Conservation (phyloP, 2,113 vertebrate genomes). For the Sus scrofa region T2T-Sscrofa CM000824.6:89487501-89488000, state of each 20-base stretch:
- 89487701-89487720: neutral
- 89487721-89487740: neutral
- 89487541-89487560: rapidly evolving
- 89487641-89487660: neutral
- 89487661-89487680: neutral
- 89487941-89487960: neutral
- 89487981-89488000: neutral
- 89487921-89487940: neutral
- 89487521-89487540: neutral
- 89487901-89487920: neutral
- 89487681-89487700: neutral
- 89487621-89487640: neutral
- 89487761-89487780: neutral
- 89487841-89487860: neutral
- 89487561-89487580: neutral
- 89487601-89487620: neutral
- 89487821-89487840: neutral
- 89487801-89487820: neutral
- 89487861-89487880: neutral
- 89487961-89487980: neutral
- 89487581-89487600: neutral
- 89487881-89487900: neutral
- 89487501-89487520: neutral
- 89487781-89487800: neutral
- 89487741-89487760: neutral